Percentiles rank a stretch among this genome's conserved stretches.
Evolutionary conservation across 2,113 vertebrate genomes (phyloP).

Genomic region (Apeltes quadracus): DNA sequence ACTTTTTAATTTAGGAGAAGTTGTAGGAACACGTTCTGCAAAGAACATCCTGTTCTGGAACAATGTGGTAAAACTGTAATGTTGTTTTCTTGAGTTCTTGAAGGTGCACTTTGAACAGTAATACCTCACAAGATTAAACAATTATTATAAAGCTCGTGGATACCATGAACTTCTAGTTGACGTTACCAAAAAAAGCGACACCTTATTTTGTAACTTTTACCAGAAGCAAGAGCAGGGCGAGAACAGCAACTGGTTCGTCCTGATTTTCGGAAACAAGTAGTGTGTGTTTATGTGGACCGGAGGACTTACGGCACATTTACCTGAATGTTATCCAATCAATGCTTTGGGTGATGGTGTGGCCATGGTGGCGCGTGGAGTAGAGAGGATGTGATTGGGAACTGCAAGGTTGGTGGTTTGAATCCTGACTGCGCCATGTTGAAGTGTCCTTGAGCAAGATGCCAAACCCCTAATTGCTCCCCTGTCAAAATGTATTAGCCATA

Average conservation of each 20-base stretch:
- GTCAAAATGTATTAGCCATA: too few species aligned
- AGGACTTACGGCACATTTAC: background rate
- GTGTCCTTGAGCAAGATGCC: too few species aligned
- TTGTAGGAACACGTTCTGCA: slow-evolving; percentile 13
- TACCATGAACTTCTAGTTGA: background rate
- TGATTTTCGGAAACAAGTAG: slow-evolving; percentile 6
- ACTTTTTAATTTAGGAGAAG: slow-evolving; percentile 18
- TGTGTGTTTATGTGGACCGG: background rate
- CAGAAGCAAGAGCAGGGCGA: background rate
- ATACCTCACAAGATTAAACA: background rate
- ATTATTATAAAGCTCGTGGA: background rate
- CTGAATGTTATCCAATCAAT: background rate
- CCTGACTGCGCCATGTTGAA: too few species aligned
- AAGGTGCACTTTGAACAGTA: background rate
- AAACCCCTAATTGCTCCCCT: too few species aligned
- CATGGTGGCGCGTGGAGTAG: too few species aligned
- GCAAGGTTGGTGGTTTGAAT: too few species aligned
- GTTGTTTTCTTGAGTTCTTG: background rate
- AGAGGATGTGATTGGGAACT: too few species aligned
- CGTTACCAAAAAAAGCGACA: background rate
- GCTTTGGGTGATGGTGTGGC: background rate
- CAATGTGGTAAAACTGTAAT: background rate
- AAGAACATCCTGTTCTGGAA: slow-evolving; percentile 34
- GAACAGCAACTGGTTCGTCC: background rate
- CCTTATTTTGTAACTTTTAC: background rate